Percentiles rank a stretch among this genome's conserved stretches.
Evolutionary conservation across 2,888 invertebrate species (phyloP).

Genomic region (Notodonta dromedarius): DNA sequence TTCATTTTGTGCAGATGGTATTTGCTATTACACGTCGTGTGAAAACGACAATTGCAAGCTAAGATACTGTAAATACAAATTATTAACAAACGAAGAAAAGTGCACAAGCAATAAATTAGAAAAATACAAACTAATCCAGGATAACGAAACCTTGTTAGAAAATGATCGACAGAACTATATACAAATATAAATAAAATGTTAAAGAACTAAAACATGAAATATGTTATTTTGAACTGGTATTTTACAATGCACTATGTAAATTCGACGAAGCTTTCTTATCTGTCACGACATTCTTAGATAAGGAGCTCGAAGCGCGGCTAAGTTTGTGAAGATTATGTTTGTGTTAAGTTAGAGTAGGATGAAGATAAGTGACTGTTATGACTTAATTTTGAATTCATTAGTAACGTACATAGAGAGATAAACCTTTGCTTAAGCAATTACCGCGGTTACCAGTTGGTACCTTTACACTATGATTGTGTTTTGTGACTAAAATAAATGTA

Average conservation of each 20-base stretch:
- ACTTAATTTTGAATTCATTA: not conserved
- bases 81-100: slow-evolving; percentile 49
- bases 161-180: slow-evolving; percentile 51
- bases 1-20: slow-evolving; percentile 54
- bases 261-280: slow-evolving; percentile 31
- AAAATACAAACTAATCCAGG: slow-evolving; percentile 14
- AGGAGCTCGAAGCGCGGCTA: slow-evolving; percentile 18
- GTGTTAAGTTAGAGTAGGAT: slow-evolving; percentile 14
- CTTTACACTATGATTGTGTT: not conserved
- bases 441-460: not conserved
- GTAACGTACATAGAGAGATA: not conserved
- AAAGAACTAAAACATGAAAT: slow-evolving; percentile 30
- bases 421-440: not conserved
- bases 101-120: slow-evolving; percentile 41
- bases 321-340: slow-evolving; percentile 17
- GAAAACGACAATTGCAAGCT: slow-evolving; percentile 44
- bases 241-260: slow-evolving; percentile 8
- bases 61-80: slow-evolving; percentile 55
- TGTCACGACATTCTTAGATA: slow-evolving; percentile 27
- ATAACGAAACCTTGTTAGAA: slow-evolving; percentile 31
- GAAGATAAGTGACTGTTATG: slow-evolving; percentile 4
- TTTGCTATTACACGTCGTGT: slow-evolving; percentile 59
- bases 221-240: not conserved
- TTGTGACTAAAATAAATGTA: not conserved
- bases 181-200: slow-evolving; percentile 45